Percentiles rank a stretch among this genome's conserved stretches.
Conservation (phyloP, 1,140 invertebrate species). For the Bemisia tabaci region DNA sequence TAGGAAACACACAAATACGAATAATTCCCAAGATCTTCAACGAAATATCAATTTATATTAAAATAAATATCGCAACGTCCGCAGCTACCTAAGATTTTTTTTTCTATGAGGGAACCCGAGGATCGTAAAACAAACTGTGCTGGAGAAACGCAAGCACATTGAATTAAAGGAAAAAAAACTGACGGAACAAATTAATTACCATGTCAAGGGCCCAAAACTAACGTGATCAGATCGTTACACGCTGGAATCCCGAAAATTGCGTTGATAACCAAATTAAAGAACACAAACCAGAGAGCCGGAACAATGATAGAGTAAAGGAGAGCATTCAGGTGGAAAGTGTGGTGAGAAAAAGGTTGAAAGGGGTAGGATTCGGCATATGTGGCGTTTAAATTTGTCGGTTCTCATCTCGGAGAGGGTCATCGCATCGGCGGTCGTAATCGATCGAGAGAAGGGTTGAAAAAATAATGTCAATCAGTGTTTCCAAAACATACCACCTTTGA, state of each 20-base stretch:
- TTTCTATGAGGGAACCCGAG: no score
- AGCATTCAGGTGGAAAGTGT: neutral
- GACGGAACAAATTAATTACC: neutral
- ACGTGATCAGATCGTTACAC: neutral
- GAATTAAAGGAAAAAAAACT: neutral
- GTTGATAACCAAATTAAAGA: neutral
- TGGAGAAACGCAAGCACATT: no score
- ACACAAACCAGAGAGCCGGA: neutral
- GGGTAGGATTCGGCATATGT: neutral
- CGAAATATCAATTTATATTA: no score
- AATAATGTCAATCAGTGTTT: neutral
- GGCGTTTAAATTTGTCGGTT: neutral
- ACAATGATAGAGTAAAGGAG: neutral
- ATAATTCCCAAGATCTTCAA: no score
- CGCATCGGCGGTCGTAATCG: neutral
- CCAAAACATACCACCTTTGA: neutral
- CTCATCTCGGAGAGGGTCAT: neutral
- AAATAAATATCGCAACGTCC: no score
- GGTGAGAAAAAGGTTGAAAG: neutral
- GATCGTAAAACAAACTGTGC: no score
- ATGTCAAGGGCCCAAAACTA: neutral
- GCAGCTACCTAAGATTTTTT: no score
- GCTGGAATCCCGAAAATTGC: neutral
- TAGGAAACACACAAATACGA: no score
- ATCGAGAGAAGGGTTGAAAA: neutral